Base-by-base conservation (phyloP, 2,888 invertebrate species). In the Bombylius discolor region DNA sequence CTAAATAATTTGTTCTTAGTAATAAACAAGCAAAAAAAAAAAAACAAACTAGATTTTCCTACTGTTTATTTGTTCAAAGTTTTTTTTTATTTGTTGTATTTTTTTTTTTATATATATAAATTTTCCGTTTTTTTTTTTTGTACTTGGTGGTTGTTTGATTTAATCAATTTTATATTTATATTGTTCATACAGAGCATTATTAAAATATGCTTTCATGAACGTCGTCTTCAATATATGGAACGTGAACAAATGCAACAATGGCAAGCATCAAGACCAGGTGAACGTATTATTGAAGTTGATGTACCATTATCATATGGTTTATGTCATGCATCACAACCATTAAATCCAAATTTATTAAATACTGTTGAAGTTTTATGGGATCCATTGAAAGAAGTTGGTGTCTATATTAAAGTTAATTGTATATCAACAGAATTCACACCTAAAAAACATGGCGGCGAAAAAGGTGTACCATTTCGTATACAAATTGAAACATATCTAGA, bases 391-490 rank as follows among this genome's bases (percentile, higher is more conserved):
- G 96, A 96, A 75, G 91, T 93, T 62, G 95, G 95, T 47, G 88
- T 94, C 59, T 96, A 93, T 68, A 86, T 96, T 63, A 93, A 93
- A 80, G 94, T 92, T 51, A 93, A 97, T 75, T 96, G 95, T 73
- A 97, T 97, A 66, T 95, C 95, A 60, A 97, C 97, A 0, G 97
- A 97, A 76, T 97, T 97, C 71, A 97, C 97, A 0, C 91, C 94
- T 0, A 96, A 95, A 72, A 96, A 96, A 68, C 96, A 97, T 73
- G 97, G 97, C 51, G 97, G 97, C 2, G 97, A 97, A 75, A 97
- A 97, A 69, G 97, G 97, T 0, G 96, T 97, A 0, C 96, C 96
- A 0, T 97, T 97, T 77, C 83, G 96, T 51, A 86, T 96, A 61
- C 94, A 95, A 76, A 88, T 97, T 62, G 96, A 96, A 76, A 95